These are phyloP conservation scores for Siniperca obscura DNA, from an alignment of 2,797 vertebrate species.

Conservation along the genomic window DNA sequence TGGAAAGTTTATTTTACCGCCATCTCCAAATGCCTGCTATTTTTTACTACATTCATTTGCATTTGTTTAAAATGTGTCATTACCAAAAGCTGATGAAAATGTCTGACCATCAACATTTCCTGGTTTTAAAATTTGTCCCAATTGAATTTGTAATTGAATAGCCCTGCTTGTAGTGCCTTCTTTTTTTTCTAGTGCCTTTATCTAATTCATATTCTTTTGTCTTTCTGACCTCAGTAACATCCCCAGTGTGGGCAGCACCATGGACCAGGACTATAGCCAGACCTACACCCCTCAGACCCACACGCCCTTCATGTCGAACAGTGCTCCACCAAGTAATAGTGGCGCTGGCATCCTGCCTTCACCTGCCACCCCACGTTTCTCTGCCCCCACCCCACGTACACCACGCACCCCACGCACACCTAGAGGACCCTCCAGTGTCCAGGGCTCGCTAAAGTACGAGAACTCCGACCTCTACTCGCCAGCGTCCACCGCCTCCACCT, in stretches of 20 bases:
- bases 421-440: conserved; percentile 94
- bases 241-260: conserved; percentile 91
- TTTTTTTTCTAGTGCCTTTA: not conserved
- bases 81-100: too few species aligned
- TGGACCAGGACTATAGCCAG: conserved; percentile 96
- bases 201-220: conserved; percentile 17
- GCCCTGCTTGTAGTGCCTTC: too few species aligned
- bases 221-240: conserved; percentile 79
- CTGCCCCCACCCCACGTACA: conserved; percentile 93
- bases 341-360: conserved; percentile 94
- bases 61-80: too few species aligned
- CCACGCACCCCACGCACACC: conserved; percentile 96
- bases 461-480: conserved; percentile 98
- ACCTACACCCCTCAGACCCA: conserved; percentile 97
- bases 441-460: conserved; percentile 96
- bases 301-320: conserved; percentile 94
- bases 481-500: conserved; percentile 97
- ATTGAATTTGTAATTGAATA: too few species aligned
- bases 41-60: too few species aligned
- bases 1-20: too few species aligned
- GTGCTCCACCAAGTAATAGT: conserved; percentile 95
- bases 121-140: too few species aligned
- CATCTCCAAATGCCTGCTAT: too few species aligned
- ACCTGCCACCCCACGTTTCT: conserved; percentile 96
- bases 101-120: too few species aligned